Base-by-base conservation (phyloP, 1,140 invertebrate genomes). In the Eulimnadia texana region DNA sequence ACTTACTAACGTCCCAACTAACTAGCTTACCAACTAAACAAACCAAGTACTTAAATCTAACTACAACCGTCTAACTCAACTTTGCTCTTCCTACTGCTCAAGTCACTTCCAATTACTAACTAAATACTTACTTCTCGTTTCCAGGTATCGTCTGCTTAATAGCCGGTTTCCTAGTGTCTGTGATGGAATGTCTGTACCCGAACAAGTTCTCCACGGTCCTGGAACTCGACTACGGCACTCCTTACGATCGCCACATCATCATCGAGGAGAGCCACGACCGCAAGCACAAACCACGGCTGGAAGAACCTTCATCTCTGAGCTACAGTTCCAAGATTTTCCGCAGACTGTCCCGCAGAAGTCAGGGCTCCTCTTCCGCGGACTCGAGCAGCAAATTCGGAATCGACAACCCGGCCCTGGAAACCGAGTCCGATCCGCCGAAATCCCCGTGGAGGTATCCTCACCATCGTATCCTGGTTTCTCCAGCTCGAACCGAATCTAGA, bases 151-250 rank as follows among this genome's bases (percentile, higher is more conserved):
- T 86, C 23, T 90, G 88, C 68, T 68, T 89, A 9, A 71, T 86
- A 24, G 79, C 81, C 1, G 90, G 90, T 2, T 70, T 86, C 1
- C 71, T 88, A 20, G 88, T 93, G 61, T 84, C 88, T 1, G 79
- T 82, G 0, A 78, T 93, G 23, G 90, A 94, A 70, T 77, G 89
- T 67, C 79, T 91, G 24, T 93, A 85, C 74, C 90, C 90, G 10
- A 86, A 93, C 72, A 84, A 84, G 66, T 95, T 94, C 74, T 91
- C 90, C n/a, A 93, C 90, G 0, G 86, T 93, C 56, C 73, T 95
- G 50, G 91, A 95, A 71, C 88, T 95, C 13, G 90, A 95, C 72
- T 93, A 92, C 70, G 90, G 91, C 68, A 94, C 91, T 1, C 90
- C 91, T 0, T 93, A 92, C 65, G 90, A 93, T 70, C 76, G 89